These are phyloP conservation scores for Labeo catla DNA, from an alignment of 2,113 vertebrate species.

Conservation along the genomic window DNA sequence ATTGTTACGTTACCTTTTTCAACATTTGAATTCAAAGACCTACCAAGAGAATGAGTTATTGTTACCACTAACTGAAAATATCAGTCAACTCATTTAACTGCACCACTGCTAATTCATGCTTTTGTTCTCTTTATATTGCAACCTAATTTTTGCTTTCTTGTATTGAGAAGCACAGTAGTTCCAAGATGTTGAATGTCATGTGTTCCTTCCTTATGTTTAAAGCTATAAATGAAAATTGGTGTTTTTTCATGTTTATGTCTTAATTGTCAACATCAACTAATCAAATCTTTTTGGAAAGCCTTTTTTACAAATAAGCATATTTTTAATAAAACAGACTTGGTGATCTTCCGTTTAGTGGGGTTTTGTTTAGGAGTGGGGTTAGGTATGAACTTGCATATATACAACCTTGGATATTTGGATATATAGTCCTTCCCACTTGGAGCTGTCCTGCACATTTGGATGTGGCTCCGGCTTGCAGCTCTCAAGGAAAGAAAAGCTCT, in stretches of 20 bases:
- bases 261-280: background rate
- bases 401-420: too few species aligned
- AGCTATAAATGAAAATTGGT: background rate
- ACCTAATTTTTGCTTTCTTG: background rate
- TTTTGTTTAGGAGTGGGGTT: background rate
- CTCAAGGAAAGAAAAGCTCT: too few species aligned
- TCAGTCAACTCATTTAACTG: too few species aligned
- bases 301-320: background rate
- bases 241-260: background rate
- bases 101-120: background rate
- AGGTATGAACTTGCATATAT: too few species aligned
- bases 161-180: background rate
- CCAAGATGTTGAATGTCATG: background rate
- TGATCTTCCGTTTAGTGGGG: background rate
- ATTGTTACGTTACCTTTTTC: background rate
- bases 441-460: too few species aligned
- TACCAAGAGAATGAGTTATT: too few species aligned
- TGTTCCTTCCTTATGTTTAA: background rate
- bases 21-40: background rate
- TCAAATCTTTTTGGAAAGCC: background rate
- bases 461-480: too few species aligned
- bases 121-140: background rate
- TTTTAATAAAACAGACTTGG: background rate
- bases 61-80: too few species aligned
- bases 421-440: too few species aligned